Percentiles rank a stretch among this genome's conserved stretches.
Conservation (phyloP, 2,797 vertebrate species). For the Cyclura pinguis region DNA sequence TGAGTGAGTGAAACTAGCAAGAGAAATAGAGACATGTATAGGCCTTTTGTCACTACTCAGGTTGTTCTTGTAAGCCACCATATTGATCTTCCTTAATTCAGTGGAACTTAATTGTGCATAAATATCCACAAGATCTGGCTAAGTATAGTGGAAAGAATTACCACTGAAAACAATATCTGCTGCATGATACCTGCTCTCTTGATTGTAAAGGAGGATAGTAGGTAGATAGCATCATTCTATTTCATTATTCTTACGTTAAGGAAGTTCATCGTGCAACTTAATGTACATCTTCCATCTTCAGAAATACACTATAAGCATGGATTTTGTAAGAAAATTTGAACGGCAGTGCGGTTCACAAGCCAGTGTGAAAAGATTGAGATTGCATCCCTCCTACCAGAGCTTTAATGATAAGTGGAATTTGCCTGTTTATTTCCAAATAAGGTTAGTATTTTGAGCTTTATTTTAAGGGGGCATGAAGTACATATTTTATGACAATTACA, state of each 20-base stretch:
- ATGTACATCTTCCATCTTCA: slow-evolving; percentile 65
- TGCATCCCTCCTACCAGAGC: slow-evolving; percentile 89
- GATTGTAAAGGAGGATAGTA: not conserved
- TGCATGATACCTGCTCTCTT: not conserved
- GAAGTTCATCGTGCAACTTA: not conserved
- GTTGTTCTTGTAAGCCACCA: not conserved
- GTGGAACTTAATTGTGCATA: not conserved
- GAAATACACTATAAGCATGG: slow-evolving; percentile 93
- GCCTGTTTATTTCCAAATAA: slow-evolving; percentile 97
- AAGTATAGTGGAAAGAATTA: not conserved
- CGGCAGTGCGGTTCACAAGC: slow-evolving; percentile 96
- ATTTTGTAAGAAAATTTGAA: slow-evolving; percentile 91
- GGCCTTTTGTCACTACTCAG: not conserved
- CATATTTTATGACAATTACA: not conserved
- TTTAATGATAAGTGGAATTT: slow-evolving; percentile 98
- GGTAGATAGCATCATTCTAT: not conserved
- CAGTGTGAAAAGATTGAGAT: slow-evolving; percentile 91
- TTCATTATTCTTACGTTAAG: not conserved
- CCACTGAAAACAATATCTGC: not conserved
- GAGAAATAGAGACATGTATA: not conserved
- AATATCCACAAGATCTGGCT: not conserved
- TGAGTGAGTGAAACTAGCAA: not conserved
- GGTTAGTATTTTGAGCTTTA: slow-evolving; percentile 79
- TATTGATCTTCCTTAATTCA: not conserved
- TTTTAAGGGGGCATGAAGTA: not conserved